A percentile compares a stretch with the other conserved stretches of the same genome.
Conservation (phyloP, 2,797 vertebrate genomes). For the Cynopterus sphinx region DNA sequence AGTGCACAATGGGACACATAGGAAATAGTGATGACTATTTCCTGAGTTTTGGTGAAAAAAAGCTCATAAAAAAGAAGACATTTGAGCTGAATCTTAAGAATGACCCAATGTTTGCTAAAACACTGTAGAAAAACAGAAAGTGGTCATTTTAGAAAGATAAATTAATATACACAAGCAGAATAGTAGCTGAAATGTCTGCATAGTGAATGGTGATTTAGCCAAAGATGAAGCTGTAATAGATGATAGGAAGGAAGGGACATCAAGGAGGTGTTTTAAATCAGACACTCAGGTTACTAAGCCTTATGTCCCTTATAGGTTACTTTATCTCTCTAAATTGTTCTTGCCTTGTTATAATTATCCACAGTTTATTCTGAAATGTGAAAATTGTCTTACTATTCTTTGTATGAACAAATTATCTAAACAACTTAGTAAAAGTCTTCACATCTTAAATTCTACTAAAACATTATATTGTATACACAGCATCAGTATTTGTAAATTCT, state of each 20-base stretch:
- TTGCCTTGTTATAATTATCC: neutral
- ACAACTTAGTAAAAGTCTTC: neutral
- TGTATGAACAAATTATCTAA: neutral
- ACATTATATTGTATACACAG: neutral
- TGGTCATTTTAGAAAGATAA: neutral
- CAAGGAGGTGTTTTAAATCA: neutral
- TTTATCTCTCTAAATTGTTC: neutral
- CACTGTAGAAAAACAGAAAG: neutral
- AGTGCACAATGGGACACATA: neutral
- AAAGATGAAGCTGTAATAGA: neutral
- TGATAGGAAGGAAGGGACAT: neutral
- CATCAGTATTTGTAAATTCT: neutral
- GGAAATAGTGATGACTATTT: neutral
- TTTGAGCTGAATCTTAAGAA: neutral
- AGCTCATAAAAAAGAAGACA: neutral
- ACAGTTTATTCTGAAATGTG: neutral
- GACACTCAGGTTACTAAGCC: neutral
- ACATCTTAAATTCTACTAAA: neutral
- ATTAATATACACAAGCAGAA: neutral
- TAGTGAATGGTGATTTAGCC: neutral
- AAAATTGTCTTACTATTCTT: neutral
- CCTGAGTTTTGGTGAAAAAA: neutral
- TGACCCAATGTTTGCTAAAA: neutral
- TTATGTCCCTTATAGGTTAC: neutral
- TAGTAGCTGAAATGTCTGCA: neutral